Evolutionary conservation across 2,797 vertebrate species (phyloP).

Genomic region (Chiloscyllium punctatum): DNA sequence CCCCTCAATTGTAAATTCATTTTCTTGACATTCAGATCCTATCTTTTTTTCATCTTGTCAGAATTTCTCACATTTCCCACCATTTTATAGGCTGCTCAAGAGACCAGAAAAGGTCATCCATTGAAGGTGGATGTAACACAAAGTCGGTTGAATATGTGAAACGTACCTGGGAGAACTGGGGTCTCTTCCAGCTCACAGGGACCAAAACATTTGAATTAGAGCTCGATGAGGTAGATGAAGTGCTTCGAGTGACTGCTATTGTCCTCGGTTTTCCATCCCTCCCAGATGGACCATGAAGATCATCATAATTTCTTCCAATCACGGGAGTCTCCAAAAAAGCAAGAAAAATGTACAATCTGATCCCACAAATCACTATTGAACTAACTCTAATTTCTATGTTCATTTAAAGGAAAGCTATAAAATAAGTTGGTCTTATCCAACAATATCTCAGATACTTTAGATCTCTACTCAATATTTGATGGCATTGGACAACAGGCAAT

Average conservation of each 20-base stretch:
- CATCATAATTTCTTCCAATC: slow-evolving; percentile 87
- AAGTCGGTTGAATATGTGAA: not conserved
- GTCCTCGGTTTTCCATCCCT: slow-evolving; percentile 81
- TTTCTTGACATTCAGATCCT: too few species aligned
- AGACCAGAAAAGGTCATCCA: too few species aligned
- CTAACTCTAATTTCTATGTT: not conserved
- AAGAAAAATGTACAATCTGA: not conserved
- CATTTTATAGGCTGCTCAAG: too few species aligned
- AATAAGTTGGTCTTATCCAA: not conserved
- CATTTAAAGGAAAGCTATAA: not conserved
- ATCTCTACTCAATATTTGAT: not conserved
- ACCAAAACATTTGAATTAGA: slow-evolving; percentile 96
- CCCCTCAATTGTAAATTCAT: too few species aligned
- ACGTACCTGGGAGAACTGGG: slow-evolving; percentile 87
- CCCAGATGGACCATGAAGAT: slow-evolving; percentile 80
- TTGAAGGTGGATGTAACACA: not conserved
- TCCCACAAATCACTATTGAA: not conserved
- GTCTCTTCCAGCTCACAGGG: slow-evolving; percentile 95
- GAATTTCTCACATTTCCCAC: too few species aligned
- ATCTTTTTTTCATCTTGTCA: too few species aligned
- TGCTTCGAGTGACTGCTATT: slow-evolving; percentile 89
- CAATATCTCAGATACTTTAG: not conserved
- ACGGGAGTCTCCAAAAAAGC: slow-evolving; percentile 71
- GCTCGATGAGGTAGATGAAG: slow-evolving; percentile 91
- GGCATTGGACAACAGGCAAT: not conserved